phyloP scores from a whole-genome alignment of 2,797 vertebrate genomes.

The Bradypodion ventrale region DNA sequence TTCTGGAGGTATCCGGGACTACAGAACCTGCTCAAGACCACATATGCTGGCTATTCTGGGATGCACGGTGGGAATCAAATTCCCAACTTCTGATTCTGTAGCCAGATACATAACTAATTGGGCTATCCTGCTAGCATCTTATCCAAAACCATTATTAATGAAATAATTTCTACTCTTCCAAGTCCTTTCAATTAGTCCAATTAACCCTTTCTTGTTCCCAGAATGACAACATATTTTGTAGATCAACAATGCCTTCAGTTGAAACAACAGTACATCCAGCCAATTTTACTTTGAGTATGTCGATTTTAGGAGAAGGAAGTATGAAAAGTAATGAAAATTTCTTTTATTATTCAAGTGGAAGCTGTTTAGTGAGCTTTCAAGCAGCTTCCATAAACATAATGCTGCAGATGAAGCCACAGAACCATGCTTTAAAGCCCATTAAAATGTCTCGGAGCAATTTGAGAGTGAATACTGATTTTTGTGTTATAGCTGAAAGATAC shows the following conservation, averaged over 20 bases:
- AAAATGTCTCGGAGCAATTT: slow-evolving; percentile 50
- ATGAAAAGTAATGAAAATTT: slow-evolving; percentile 39
- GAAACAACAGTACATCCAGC: slow-evolving; percentile 10
- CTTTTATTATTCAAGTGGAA: slow-evolving; percentile 47
- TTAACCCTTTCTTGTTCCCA: slow-evolving; percentile 36
- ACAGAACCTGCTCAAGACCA: no score
- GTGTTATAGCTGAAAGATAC: slow-evolving; percentile 49
- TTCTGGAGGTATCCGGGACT: no score
- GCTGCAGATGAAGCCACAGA: slow-evolving; percentile 35
- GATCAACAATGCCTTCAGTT: slow-evolving; percentile 1
- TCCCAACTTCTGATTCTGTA: no score
- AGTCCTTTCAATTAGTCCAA: neutral
- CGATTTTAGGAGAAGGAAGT: slow-evolving; percentile 7
- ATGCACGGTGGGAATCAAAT: no score
- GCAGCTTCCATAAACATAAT: slow-evolving; percentile 30
- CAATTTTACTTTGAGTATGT: slow-evolving; percentile 1
- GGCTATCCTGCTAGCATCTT: no score
- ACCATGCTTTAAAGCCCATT: slow-evolving; percentile 39
- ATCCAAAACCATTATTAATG: neutral
- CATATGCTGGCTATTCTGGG: no score
- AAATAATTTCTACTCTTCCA: slow-evolving; percentile 18
- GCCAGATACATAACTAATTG: no score
- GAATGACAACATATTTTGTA: slow-evolving; percentile 10
- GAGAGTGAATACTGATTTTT: slow-evolving; percentile 44
- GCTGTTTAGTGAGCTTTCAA: slow-evolving; percentile 45